Conservation (phyloP, 2,113 vertebrate species). For the Tragelaphus scriptus region DNA sequence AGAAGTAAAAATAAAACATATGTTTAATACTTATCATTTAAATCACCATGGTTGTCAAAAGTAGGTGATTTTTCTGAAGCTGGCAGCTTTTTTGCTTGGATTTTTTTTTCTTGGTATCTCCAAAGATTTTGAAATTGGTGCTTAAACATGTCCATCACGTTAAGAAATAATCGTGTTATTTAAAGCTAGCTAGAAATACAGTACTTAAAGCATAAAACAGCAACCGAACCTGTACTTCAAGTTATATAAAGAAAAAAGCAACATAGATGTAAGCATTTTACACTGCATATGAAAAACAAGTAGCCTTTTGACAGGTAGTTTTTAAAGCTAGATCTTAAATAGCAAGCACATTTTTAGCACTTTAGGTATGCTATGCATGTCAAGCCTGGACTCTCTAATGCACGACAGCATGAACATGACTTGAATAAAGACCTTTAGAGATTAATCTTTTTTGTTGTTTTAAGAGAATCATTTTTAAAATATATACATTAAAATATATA, state of each 20-base stretch:
- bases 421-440: not conserved
- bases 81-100: not conserved
- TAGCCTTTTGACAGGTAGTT: not conserved
- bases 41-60: not conserved
- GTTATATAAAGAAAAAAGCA: not conserved
- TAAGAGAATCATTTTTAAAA: not conserved
- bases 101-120: not conserved
- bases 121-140: not conserved
- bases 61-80: not conserved
- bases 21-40: not conserved
- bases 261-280: not conserved
- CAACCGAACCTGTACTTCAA: not conserved
- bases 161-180: not conserved
- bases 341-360: not conserved
- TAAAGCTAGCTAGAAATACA: not conserved
- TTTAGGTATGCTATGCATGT: not conserved
- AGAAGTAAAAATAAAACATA: not conserved
- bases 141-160: not conserved
- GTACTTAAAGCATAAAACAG: not conserved
- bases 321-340: slow-evolving; percentile 23
- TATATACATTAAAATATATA: not conserved
- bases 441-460: not conserved
- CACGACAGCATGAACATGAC: not conserved
- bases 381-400: not conserved
- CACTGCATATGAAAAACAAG: not conserved